phyloP scores from a whole-genome alignment of 2,888 invertebrate genomes.

The Ichneumon xanthorius region DNA sequence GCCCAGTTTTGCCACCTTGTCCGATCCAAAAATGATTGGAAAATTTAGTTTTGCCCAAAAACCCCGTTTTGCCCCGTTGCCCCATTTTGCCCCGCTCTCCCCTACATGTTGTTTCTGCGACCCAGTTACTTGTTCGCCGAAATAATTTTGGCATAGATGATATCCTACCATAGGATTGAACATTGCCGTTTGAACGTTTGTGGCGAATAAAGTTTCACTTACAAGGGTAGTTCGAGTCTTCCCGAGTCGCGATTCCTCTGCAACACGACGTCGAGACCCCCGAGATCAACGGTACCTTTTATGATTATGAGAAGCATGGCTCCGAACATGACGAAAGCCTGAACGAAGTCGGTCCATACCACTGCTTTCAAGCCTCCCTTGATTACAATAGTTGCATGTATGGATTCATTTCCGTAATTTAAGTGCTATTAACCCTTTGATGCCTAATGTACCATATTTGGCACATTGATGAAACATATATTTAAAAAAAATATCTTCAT shows the following conservation, averaged over 20 bases:
- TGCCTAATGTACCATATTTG: background rate
- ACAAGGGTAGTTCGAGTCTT: constrained; percentile 90
- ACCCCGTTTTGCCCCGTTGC: too few relatives aligned
- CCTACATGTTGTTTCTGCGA: too few relatives aligned
- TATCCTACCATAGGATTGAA: background rate
- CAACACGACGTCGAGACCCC: constrained; percentile 89
- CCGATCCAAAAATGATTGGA: too few relatives aligned
- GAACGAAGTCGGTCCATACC: constrained; percentile 93
- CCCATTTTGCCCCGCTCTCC: too few relatives aligned
- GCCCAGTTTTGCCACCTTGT: too few relatives aligned
- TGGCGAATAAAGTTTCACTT: constrained; percentile 74
- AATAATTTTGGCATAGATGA: too few relatives aligned
- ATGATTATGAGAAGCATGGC: constrained; percentile 90
- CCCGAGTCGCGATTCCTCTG: constrained; percentile 89
- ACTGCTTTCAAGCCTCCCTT: constrained; percentile 93
- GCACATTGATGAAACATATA: background rate
- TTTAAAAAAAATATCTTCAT: background rate
- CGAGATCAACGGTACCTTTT: constrained; percentile 91
- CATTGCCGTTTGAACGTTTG: background rate
- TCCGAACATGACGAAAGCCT: constrained; percentile 91
- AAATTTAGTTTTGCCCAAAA: too few relatives aligned
- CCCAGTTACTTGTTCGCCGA: too few relatives aligned
- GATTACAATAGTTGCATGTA: constrained; percentile 49
- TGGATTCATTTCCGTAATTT: background rate
- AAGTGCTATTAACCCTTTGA: constrained; percentile 1